Conservation (phyloP, 2,797 vertebrate genomes). For the Acanthurus tractus region DNA sequence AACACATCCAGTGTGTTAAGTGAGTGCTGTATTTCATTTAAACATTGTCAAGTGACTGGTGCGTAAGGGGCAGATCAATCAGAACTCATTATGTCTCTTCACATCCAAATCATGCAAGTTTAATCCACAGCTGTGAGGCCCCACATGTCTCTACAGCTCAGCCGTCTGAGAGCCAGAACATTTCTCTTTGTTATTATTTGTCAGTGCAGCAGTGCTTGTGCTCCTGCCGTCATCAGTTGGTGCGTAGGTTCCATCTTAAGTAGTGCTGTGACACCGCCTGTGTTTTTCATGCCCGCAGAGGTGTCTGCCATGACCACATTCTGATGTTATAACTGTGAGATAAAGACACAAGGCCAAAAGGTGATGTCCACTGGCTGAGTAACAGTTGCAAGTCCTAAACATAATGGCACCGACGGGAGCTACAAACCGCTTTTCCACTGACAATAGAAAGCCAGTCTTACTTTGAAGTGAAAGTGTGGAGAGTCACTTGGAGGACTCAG, state of each 20-base stretch:
- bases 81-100: constrained; percentile 9
- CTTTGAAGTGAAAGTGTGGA: constrained; percentile 29
- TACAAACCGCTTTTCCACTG: neutral
- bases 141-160: neutral
- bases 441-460: constrained; percentile 21
- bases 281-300: neutral
- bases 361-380: neutral
- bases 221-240: neutral
- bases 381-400: neutral
- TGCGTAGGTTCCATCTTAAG: neutral
- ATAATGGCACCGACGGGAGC: neutral
- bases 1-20: neutral
- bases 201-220: neutral
- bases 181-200: constrained; percentile 10
- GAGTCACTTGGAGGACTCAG: constrained; percentile 26
- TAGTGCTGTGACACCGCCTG: neutral
- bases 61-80: neutral
- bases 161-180: neutral
- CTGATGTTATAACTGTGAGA: neutral
- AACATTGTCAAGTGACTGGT: neutral
- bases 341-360: neutral
- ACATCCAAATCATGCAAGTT: constrained; percentile 16
- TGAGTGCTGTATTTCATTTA: neutral
- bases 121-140: neutral
- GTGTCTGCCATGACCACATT: neutral